Evolutionary conservation across 2,888 invertebrate genomes (phyloP), one percentile per base, ranked within the genome.

Genomic region (Lobophora halterata): DNA sequence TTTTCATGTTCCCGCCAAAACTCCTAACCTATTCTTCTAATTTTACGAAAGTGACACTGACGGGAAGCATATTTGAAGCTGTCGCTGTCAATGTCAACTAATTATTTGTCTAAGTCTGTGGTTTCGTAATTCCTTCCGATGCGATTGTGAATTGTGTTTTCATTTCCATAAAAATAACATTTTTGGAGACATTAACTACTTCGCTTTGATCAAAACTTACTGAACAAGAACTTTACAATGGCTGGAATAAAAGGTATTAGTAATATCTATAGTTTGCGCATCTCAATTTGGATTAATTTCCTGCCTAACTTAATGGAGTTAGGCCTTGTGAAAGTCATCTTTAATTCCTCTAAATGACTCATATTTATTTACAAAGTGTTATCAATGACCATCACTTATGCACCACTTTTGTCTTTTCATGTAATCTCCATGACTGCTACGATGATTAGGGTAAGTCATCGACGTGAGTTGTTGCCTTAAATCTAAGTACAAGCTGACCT

Each of bases 201-300:
- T 3, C 9, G 8, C 4, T 4, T 4, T 20, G 11, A 3, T 5
- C 10, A 11, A n/a, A 6, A 10, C 13, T 28, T 24, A 14, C 19
- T 29, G n/a, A 8, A 1, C 5, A 14, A 3, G 14, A 10, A 9
- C 5, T 12, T 9, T 20, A 70, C 42, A 66, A 88, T 88, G 88
- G 87, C 88, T 61, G 88, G 88, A 66, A 82, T 88, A 26, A 88
- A 88, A 79, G 87, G 88, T 88, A 77, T 32, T 31, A 8, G 19
- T 10, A 10, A 3, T 26, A 20, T 28, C 5, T 16, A 24, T 34
- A 1, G 7, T 17, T 13, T 12, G 18, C 31, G 29, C 20, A 19
- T 9, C 38, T 38, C 16, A 25, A 12, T 24, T 25, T 33, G 3
- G 6, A 29, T 28, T 12, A 31, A 14, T 6, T 24, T 9, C 14